Evolutionary conservation across 2,888 invertebrate species (phyloP), one percentile per base, ranked within the genome.

Genomic region (Podabrus alpinus): DNA sequence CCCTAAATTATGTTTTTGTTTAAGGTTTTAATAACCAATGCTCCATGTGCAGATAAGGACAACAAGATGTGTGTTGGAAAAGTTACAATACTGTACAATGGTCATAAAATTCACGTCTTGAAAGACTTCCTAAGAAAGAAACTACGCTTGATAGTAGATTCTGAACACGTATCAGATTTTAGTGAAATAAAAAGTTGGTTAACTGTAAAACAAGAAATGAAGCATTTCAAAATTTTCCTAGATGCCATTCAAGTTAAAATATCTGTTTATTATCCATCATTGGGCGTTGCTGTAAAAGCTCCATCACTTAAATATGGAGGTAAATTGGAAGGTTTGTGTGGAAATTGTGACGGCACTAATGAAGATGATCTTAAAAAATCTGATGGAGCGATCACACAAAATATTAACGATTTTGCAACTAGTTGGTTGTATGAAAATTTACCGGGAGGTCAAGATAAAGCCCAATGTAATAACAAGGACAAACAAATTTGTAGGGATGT

Each of bases 301-400:
- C 94, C 96, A 0, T 95, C 95, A 1, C 91, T 92, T 78, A 88
- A 92, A 72, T 95, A 94, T 86, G 90, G 89, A 59, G 92, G 92
- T 76, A 91, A 90, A 77, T 91, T 94, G 71, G 94, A 95, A 85
- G 96, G 96, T 1, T 88, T 96, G 1, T 96, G 96, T 85, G 96
- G 96, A 69, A 91, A 93, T 79, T 94, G 94, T 84, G 91, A 92
- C 68, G 91, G 90, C 0, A 88, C 91, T 81, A 86, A 88, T 3
- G 88, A 89, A 0, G 88, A 90, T 66, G 91, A 92, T 83, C 86
- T 93, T n/a, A 83, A 88, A 76, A 88, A 88, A 67, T 88, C 89
- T 76, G 86, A 89, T 59, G 91, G 91, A 0, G 87, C 88, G 4
- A 78, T 88, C 74, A 88, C 93, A 68, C 88, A 91, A 16, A 87